Evolutionary conservation across 2,113 vertebrate species (phyloP).

Genomic region (Clarias gariepinus): DNA sequence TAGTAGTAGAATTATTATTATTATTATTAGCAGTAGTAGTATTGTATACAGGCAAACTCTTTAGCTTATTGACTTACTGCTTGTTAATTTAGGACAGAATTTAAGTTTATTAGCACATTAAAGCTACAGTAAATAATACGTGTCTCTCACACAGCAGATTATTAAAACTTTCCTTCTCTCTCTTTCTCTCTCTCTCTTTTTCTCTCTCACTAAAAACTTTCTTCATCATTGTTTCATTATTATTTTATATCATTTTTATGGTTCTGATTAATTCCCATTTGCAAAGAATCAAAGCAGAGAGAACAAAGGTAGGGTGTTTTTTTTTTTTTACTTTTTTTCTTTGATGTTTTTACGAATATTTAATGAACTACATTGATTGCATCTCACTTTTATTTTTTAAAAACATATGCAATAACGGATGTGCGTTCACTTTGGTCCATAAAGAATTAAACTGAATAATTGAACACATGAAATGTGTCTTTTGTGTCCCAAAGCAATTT

Average conservation of each 20-base stretch:
- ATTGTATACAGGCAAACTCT: background rate
- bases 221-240: constrained; percentile 30
- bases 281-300: constrained; percentile 44
- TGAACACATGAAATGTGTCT: constrained; percentile 16
- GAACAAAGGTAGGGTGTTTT: constrained; percentile 17
- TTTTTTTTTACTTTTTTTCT: constrained; percentile 12
- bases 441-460: constrained; percentile 30
- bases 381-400: constrained; percentile 38
- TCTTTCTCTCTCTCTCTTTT: background rate
- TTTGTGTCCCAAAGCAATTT: constrained; percentile 34
- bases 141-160: constrained; percentile 12
- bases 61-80: constrained; percentile 15
- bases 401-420: constrained; percentile 18
- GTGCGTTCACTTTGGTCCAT: constrained; percentile 6
- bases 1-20: too few species aligned
- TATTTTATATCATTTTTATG: constrained; percentile 42
- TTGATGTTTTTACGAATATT: constrained; percentile 46
- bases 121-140: constrained; percentile 38
- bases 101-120: constrained; percentile 57
- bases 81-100: constrained; percentile 50
- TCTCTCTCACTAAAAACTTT: constrained; percentile 1
- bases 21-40: too few species aligned
- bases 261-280: constrained; percentile 49
- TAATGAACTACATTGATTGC: constrained; percentile 43
- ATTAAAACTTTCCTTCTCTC: constrained; percentile 43